These are phyloP conservation scores for Pogoniulus pusillus DNA, from an alignment of 2,797 vertebrate genomes.

Conservation along the genomic window DNA sequence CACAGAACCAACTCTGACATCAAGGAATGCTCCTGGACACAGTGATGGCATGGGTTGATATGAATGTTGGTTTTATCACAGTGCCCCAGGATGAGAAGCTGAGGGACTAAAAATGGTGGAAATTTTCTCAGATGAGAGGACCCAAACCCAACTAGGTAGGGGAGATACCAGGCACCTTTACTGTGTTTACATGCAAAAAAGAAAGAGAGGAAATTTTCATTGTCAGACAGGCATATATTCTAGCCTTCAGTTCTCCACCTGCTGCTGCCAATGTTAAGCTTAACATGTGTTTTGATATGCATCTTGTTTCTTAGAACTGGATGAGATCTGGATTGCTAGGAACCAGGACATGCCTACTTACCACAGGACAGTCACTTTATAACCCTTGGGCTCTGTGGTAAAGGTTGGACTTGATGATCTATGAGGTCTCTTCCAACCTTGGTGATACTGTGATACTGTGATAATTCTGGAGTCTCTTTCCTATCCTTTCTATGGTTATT, in stretches of 20 bases:
- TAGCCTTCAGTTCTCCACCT: background rate
- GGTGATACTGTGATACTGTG: too few relatives aligned
- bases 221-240: background rate
- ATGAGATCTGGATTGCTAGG: background rate
- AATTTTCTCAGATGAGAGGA: background rate
- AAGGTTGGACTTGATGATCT: too few relatives aligned
- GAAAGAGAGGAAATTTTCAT: background rate
- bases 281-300: fast-evolving
- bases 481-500: background rate
- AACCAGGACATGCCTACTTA: background rate
- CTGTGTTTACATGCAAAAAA: background rate
- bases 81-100: background rate
- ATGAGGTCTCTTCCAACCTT: too few relatives aligned
- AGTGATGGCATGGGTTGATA: background rate
- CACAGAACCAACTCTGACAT: background rate
- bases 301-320: background rate
- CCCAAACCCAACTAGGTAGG: fast-evolving
- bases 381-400: too few relatives aligned
- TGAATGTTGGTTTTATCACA: background rate
- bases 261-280: background rate
- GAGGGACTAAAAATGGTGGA: background rate
- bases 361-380: background rate
- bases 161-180: background rate
- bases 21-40: background rate
- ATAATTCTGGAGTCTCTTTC: background rate